phyloP scores from a whole-genome alignment of 2,113 vertebrate species.

The Hemichromis elongatus region DNA sequence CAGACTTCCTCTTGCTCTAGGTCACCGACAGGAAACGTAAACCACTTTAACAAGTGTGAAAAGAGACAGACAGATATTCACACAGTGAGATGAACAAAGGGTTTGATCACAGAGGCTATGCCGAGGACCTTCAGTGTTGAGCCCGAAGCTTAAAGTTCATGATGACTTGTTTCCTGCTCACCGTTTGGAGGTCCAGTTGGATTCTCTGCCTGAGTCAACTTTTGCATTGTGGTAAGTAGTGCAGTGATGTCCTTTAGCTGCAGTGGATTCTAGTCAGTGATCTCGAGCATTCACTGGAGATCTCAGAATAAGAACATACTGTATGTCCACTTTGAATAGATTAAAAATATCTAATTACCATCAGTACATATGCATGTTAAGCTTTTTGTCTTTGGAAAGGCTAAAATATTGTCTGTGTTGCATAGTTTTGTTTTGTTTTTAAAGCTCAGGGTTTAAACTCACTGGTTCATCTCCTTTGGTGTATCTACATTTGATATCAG shows the following conservation, averaged over 20 bases:
- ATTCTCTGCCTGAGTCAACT: conserved; percentile 21
- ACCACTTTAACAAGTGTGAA: not conserved
- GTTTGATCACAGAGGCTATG: not conserved
- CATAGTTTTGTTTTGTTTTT: not conserved
- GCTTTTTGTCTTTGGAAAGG: not conserved
- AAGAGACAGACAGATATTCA: not conserved
- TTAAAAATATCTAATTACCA: not conserved
- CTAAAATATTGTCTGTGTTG: not conserved
- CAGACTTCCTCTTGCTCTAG: conserved; percentile 34
- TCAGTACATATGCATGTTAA: not conserved
- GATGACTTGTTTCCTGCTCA: conserved; percentile 14
- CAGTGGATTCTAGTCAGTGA: not conserved
- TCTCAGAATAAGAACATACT: not conserved
- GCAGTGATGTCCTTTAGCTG: not conserved
- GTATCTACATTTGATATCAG: not conserved
- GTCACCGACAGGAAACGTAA: not conserved
- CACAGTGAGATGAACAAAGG: not conserved
- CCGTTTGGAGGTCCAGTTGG: not conserved
- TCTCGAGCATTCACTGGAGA: not conserved
- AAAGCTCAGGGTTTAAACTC: not conserved
- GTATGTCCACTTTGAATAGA: not conserved
- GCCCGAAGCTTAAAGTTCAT: not conserved
- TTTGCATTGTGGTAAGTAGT: conserved; percentile 40
- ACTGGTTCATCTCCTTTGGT: not conserved
- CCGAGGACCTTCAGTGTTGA: not conserved